Evolutionary conservation across 2,113 vertebrate species (phyloP).

Genomic region (Lepidothrix coronata): DNA sequence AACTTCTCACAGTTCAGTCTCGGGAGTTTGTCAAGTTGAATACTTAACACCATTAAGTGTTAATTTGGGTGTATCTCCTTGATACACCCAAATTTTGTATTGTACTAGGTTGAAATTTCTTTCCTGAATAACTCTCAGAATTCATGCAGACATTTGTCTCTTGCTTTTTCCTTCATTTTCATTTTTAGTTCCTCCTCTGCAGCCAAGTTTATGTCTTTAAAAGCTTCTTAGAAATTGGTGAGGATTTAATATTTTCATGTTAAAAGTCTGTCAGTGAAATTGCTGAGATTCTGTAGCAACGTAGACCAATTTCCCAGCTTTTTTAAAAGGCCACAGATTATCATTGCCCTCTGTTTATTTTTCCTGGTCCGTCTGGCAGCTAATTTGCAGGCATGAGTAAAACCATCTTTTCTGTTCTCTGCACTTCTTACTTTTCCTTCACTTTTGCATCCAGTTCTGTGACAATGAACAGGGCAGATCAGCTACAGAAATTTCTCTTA

Average conservation of each 20-base stretch:
- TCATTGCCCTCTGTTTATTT: not conserved
- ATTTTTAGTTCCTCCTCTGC: not conserved
- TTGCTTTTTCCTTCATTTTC: not conserved
- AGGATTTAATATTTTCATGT: not conserved
- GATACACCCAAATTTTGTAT: not conserved
- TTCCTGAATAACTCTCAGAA: not conserved
- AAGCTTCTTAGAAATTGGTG: not conserved
- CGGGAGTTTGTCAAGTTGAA: not conserved
- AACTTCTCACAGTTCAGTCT: not conserved
- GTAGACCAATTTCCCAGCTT: not conserved
- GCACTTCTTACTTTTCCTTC: not conserved
- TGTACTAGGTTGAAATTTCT: not conserved
- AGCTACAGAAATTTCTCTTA: not conserved
- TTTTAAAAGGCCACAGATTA: not conserved
- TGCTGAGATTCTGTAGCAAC: not conserved
- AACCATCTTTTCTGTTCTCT: not conserved
- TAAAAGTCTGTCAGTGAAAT: not conserved
- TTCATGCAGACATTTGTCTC: not conserved
- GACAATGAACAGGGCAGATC: not conserved
- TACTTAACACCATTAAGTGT: not conserved
- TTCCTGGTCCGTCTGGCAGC: constrained; percentile 16
- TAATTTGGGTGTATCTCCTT: no score
- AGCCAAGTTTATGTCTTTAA: not conserved
- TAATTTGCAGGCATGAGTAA: not conserved
- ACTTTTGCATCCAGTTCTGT: not conserved